A percentile compares a stretch with the other conserved stretches of the same genome.
Evolutionary conservation across 2,888 invertebrate species (phyloP).

Genomic region (Neoitamus cyanurus): DNA sequence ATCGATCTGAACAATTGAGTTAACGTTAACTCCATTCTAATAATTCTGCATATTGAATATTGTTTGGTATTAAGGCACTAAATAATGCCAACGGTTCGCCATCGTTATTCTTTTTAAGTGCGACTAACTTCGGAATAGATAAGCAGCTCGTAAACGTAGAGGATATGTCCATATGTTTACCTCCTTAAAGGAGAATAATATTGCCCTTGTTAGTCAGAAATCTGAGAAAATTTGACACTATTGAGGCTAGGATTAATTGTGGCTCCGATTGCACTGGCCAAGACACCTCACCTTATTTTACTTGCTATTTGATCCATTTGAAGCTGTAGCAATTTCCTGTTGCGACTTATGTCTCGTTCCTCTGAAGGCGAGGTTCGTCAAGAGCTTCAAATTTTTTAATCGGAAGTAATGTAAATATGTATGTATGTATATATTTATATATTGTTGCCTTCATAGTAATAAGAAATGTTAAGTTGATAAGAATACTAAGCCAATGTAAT

Average conservation of each 20-base stretch:
- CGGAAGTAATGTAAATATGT: not conserved
- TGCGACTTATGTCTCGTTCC: not conserved
- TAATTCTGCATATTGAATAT: conserved; percentile 10
- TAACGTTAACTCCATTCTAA: conserved; percentile 3
- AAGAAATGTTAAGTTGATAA: not conserved
- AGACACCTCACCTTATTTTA: not conserved
- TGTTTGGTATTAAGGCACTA: not conserved
- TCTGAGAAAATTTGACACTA: not conserved
- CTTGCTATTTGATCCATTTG: not conserved
- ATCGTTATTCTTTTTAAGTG: not conserved
- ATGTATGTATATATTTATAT: no score
- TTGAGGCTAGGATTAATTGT: not conserved
- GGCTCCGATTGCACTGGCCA: not conserved
- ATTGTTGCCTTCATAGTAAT: not conserved
- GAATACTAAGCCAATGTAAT: not conserved
- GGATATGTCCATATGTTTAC: not conserved
- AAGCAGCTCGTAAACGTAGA: not conserved
- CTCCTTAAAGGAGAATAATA: not conserved
- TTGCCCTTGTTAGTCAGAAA: not conserved
- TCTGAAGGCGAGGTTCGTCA: not conserved
- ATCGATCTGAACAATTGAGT: not conserved
- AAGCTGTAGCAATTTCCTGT: not conserved
- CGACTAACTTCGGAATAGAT: not conserved
- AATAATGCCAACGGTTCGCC: not conserved
- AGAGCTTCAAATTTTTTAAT: not conserved